Conservation (phyloP, 2,113 vertebrate genomes). For the Hypanus sabinus region DNA sequence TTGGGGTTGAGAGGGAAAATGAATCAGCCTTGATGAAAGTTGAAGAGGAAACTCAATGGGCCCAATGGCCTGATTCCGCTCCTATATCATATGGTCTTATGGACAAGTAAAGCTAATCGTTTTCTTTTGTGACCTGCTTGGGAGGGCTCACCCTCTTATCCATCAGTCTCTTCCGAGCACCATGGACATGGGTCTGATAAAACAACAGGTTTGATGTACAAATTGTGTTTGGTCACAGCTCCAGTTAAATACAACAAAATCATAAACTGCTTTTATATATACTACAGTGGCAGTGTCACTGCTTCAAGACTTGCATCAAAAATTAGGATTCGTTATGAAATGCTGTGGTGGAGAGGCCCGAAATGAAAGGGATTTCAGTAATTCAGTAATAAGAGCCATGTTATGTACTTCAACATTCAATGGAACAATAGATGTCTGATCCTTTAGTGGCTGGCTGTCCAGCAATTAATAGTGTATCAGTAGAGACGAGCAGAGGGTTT, state of each 20-base stretch:
- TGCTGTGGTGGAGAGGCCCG: background rate
- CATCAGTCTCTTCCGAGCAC: no score
- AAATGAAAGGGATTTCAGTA: background rate
- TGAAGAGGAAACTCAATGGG: no score
- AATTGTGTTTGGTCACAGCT: background rate
- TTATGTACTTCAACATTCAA: slow-evolving; percentile 23
- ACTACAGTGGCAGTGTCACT: background rate
- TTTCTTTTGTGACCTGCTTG: no score
- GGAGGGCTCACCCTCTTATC: no score
- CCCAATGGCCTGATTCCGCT: no score
- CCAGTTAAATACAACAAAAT: background rate
- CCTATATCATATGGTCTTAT: no score
- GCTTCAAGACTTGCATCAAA: slow-evolving; percentile 18
- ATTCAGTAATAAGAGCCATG: slow-evolving; percentile 23
- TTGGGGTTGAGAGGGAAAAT: no score
- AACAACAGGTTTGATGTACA: background rate
- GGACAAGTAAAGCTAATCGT: no score
- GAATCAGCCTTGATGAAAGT: no score
- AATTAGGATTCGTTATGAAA: background rate
- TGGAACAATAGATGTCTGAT: slow-evolving; percentile 24
- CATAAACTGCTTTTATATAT: background rate
- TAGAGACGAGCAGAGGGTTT: slow-evolving; percentile 28
- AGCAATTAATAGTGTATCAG: slow-evolving; percentile 36
- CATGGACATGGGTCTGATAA: background rate
- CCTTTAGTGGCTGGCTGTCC: slow-evolving; percentile 27